phyloP scores from a whole-genome alignment of 2,113 vertebrate genomes.

The Nothoprocta pentlandii region DNA sequence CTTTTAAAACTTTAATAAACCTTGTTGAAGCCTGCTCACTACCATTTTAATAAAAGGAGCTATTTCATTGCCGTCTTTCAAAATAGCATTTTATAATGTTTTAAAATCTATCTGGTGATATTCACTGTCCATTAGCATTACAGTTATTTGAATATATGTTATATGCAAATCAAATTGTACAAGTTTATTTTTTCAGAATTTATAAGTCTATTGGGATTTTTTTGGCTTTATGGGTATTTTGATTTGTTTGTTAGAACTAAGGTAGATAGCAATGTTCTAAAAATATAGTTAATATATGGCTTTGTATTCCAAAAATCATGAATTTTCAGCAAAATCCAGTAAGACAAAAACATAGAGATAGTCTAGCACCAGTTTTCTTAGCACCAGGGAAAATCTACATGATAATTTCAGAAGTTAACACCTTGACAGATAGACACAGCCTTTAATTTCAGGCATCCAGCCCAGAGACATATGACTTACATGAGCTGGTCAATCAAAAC shows the following conservation, averaged over 20 bases:
- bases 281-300: background rate
- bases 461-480: background rate
- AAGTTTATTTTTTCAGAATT: background rate
- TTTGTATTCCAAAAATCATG: background rate
- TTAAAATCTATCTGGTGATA: background rate
- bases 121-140: accelerated
- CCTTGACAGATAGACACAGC: background rate
- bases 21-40: slow-evolving; percentile 22
- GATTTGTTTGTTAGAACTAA: background rate
- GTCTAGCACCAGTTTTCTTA: background rate
- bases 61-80: slow-evolving; percentile 12
- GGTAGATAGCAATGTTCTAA: background rate
- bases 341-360: background rate
- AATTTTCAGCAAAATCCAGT: background rate
- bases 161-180: background rate
- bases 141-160: background rate
- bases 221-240: background rate
- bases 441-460: background rate
- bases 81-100: background rate
- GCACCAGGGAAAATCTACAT: background rate
- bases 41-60: background rate
- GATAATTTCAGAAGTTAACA: background rate
- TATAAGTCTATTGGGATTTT: background rate
- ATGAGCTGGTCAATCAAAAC: background rate
- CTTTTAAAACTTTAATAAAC: background rate